Percentiles rank a stretch among this genome's conserved stretches.
Conservation (phyloP, 2,888 invertebrate species). For the Phaonia tiefii region DNA sequence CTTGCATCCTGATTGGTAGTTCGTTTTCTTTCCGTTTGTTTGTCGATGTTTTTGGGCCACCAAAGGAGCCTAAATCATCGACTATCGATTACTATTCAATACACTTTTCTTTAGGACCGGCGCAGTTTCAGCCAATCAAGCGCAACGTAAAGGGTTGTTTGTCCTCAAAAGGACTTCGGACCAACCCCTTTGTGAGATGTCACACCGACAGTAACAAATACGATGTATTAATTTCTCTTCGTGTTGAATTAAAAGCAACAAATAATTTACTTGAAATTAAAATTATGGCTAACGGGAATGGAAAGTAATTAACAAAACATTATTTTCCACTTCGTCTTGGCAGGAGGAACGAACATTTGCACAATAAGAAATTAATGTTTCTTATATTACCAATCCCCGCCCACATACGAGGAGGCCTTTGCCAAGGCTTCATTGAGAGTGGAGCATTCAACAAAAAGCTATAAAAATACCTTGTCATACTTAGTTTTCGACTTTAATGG, state of each 20-base stretch:
- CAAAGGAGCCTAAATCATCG: slow-evolving; percentile 77
- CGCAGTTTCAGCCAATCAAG: slow-evolving; percentile 54
- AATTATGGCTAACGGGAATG: slow-evolving; percentile 37
- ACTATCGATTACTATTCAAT: slow-evolving; percentile 78
- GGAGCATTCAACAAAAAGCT: slow-evolving; percentile 47
- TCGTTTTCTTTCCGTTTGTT: background rate
- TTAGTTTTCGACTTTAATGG: slow-evolving; percentile 63
- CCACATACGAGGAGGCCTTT: background rate
- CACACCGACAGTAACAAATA: no score
- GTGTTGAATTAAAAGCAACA: background rate
- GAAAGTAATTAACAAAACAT: slow-evolving; percentile 67
- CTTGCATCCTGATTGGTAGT: background rate
- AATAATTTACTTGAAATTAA: slow-evolving; percentile 54
- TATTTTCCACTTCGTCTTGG: slow-evolving; percentile 59
- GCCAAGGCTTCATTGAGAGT: background rate
- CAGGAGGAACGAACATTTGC: slow-evolving; percentile 44
- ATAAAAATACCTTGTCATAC: slow-evolving; percentile 67
- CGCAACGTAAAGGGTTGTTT: slow-evolving; percentile 61
- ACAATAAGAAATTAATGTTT: slow-evolving; percentile 66
- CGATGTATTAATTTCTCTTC: slow-evolving; percentile 20
- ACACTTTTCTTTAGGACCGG: slow-evolving; percentile 57
- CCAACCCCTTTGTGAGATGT: background rate
- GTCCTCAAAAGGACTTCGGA: background rate
- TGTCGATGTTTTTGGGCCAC: slow-evolving; percentile 13
- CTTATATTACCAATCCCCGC: slow-evolving; percentile 51